phyloP scores from a whole-genome alignment of 2,113 vertebrate genomes.

The Andinoacara biseriatus region DNA sequence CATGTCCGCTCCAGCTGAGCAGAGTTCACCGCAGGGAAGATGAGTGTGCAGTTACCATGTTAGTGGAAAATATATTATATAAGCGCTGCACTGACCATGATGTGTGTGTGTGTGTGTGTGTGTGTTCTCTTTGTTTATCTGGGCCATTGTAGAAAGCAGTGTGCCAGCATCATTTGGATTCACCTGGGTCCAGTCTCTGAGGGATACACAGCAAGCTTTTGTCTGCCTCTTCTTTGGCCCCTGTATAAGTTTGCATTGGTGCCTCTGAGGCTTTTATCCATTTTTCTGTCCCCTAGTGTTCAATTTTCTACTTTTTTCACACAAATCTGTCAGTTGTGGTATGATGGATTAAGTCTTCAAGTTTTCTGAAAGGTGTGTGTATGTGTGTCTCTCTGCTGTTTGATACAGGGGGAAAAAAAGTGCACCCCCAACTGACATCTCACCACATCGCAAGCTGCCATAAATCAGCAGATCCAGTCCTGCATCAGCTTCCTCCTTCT shows the following conservation, averaged over 20 bases:
- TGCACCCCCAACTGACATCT: slow-evolving; percentile 51
- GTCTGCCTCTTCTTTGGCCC: neutral
- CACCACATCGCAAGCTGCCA: slow-evolving; percentile 43
- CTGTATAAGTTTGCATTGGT: slow-evolving; percentile 16
- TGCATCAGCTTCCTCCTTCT: slow-evolving; percentile 11
- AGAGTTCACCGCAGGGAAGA: slow-evolving; percentile 62
- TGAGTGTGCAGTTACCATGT: slow-evolving; percentile 72
- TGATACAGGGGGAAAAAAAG: slow-evolving; percentile 49
- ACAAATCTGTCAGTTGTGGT: slow-evolving; percentile 37
- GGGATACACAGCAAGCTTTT: slow-evolving; percentile 37
- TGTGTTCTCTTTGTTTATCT: slow-evolving; percentile 58
- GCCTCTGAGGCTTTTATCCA: slow-evolving; percentile 23
- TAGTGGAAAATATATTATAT: slow-evolving; percentile 72
- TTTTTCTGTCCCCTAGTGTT: slow-evolving; percentile 4
- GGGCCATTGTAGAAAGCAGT: slow-evolving; percentile 43
- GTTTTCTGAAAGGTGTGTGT: slow-evolving; percentile 46
- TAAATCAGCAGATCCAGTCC: slow-evolving; percentile 51
- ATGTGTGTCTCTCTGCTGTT: slow-evolving; percentile 33
- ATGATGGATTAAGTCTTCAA: slow-evolving; percentile 71
- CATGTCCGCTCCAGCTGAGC: slow-evolving; percentile 65
- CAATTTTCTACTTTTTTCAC: slow-evolving; percentile 21
- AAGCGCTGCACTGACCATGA: slow-evolving; percentile 50
- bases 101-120: slow-evolving; percentile 21
- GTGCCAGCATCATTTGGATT: slow-evolving; percentile 52
- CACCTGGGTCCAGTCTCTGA: slow-evolving; percentile 63